phyloP scores from a whole-genome alignment of 23 tunicate species.

The Aplidium turbinatum region DNA sequence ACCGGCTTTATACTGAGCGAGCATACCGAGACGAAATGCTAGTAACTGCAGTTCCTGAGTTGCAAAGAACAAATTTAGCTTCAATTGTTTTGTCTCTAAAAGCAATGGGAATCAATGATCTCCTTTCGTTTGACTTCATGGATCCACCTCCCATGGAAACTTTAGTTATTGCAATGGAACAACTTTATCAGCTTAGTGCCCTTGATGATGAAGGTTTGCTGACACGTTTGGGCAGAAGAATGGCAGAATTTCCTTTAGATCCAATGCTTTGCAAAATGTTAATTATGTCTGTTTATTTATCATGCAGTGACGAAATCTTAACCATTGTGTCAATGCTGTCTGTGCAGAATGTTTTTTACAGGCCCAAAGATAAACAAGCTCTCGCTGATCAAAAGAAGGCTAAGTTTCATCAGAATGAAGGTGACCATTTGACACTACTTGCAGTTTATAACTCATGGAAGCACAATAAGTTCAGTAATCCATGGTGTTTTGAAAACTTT shows the following conservation, averaged over 20 bases:
- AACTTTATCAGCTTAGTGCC: conserved; percentile 92
- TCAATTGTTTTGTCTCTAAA: conserved; percentile 85
- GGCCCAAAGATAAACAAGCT: conserved; percentile 98
- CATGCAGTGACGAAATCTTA: conserved; percentile 92
- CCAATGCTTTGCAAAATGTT: conserved; percentile 99
- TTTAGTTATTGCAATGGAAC: conserved; percentile 96
- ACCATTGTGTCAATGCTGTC: conserved; percentile 98
- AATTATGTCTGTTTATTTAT: conserved; percentile 93
- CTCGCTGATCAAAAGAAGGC: conserved; percentile 95
- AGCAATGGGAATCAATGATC: conserved; percentile 98
- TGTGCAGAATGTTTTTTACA: conserved; percentile 89
- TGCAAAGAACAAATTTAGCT: conserved; percentile 96
- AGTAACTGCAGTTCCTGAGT: conserved; percentile 92
- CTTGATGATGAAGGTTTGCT: conserved; percentile 96
- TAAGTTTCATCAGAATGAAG: conserved; percentile 93
- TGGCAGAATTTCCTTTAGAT: conserved; percentile 99
- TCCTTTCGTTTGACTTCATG: conserved; percentile 97
- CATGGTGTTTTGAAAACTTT: conserved; percentile 98
- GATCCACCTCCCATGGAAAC: conserved; percentile 99
- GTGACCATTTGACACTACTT: conserved; percentile 89
- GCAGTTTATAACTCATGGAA: conserved; percentile 98
- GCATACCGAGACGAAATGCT: conserved; percentile 99
- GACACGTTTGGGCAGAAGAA: conserved; percentile 91
- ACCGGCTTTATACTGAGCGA: conserved; percentile 94
- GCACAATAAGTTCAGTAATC: conserved; percentile 93